These are phyloP conservation scores for Noctuana brunneofusca DNA, from an alignment of 2,888 invertebrate species.

Conservation along the genomic window DNA sequence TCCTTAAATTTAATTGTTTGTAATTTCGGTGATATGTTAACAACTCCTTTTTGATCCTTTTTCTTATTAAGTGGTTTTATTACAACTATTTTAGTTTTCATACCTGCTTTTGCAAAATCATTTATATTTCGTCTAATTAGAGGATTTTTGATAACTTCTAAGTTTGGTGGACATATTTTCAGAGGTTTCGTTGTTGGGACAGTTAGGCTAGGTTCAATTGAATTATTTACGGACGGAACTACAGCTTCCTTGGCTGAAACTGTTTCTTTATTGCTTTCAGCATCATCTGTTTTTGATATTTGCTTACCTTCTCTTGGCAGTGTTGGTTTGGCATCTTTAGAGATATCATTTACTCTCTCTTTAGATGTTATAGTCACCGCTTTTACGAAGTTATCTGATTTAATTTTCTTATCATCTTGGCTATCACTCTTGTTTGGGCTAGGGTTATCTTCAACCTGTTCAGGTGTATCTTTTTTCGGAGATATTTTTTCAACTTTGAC, in stretches of 20 bases:
- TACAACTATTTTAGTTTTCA: constrained; percentile 76
- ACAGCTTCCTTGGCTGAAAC: constrained; percentile 9
- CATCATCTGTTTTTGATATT: neutral
- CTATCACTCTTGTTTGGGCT: constrained; percentile 3
- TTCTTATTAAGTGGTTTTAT: constrained; percentile 74
- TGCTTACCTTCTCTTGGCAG: constrained; percentile 10
- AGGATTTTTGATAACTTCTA: constrained; percentile 74
- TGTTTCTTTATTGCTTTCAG: neutral
- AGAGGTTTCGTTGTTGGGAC: constrained; percentile 56
- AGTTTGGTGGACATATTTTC: constrained; percentile 66
- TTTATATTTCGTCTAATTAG: constrained; percentile 70
- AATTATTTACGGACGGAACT: neutral
- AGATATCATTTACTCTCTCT: neutral
- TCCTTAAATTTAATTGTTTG: constrained; percentile 88
- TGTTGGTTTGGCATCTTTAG: constrained; percentile 2
- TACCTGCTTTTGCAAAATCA: constrained; percentile 71
- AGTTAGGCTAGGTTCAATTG: constrained; percentile 43
- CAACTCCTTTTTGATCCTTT: constrained; percentile 55
- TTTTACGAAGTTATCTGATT: neutral
- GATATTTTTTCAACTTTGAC: constrained; percentile 61
- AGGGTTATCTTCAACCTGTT: constrained; percentile 7
- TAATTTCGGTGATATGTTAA: constrained; percentile 63
- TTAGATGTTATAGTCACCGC: neutral
- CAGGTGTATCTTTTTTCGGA: constrained; percentile 60
- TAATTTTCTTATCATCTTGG: constrained; percentile 1